Conservation (phyloP, 2,888 invertebrate genomes). For the Diaperis boleti region DNA sequence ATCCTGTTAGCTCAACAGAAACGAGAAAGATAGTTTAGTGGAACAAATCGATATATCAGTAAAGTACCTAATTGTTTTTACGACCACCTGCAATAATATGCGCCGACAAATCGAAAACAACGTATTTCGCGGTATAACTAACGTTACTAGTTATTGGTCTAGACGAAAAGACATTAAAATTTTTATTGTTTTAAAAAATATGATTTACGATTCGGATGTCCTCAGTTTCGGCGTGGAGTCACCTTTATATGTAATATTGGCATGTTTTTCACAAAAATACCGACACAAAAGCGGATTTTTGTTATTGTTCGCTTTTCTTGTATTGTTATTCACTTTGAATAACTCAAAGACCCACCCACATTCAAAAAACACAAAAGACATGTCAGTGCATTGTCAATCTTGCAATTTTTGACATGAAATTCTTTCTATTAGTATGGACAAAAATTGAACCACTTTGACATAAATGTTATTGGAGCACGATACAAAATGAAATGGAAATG, state of each 20-base stretch:
- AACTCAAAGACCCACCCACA: constrained; percentile 35
- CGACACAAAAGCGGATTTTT: constrained; percentile 31
- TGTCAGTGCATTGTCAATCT: constrained; percentile 34
- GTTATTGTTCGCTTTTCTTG: constrained; percentile 34
- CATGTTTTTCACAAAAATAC: constrained; percentile 27
- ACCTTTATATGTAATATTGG: constrained; percentile 25
- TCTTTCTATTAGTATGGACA: too few relatives aligned
- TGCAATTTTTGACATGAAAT: constrained; percentile 4
- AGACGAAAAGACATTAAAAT: constrained; percentile 40
- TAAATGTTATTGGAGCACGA: too few relatives aligned
- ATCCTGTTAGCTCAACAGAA: too few relatives aligned
- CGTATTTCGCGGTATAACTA: background rate
- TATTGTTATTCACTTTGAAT: constrained; percentile 30
- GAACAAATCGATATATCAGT: too few relatives aligned
- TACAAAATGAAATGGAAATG: too few relatives aligned
- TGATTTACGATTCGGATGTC: constrained; percentile 43
- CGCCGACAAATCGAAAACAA: background rate
- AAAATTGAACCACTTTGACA: constrained; percentile 10
- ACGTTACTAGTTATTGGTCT: constrained; percentile 35
- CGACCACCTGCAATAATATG: background rate
- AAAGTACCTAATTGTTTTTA: constrained; percentile 12
- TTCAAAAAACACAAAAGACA: constrained; percentile 31
- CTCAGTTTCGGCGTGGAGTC: constrained; percentile 17
- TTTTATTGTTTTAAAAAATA: constrained; percentile 38
- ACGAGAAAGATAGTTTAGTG: too few relatives aligned